phyloP scores from a whole-genome alignment of 2,888 invertebrate genomes.

The Theretra japonica region DNA sequence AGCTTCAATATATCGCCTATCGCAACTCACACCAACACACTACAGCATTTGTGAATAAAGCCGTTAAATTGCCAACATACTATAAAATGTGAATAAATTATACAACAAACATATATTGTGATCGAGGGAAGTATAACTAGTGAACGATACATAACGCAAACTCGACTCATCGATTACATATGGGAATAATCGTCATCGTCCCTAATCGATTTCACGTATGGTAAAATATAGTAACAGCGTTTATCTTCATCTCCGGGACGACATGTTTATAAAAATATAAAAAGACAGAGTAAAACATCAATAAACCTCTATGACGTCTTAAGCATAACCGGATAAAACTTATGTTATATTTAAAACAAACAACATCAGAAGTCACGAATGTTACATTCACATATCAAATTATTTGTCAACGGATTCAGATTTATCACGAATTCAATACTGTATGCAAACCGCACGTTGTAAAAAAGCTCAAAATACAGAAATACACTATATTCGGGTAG shows the following conservation, averaged over 20 bases:
- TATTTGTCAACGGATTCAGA: conserved; percentile 23
- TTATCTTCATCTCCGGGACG: conserved; percentile 26
- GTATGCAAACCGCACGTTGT: conserved; percentile 42
- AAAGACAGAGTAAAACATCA: conserved; percentile 27
- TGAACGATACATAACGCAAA: conserved; percentile 14
- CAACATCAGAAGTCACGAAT: conserved; percentile 68
- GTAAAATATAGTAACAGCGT: conserved; percentile 8
- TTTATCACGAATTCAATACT: conserved; percentile 62
- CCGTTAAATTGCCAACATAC: conserved; percentile 70
- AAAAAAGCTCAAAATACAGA: conserved; percentile 41
- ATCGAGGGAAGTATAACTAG: conserved; percentile 15
- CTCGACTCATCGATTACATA: conserved; percentile 1
- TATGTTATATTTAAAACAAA: conserved; percentile 40
- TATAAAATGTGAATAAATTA: conserved; percentile 61
- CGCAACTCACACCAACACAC: conserved; percentile 65
- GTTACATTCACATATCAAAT: conserved; percentile 53
- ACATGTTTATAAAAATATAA: conserved; percentile 26
- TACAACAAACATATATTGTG: conserved; percentile 17
- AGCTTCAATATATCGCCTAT: conserved; percentile 66
- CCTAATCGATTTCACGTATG: conserved; percentile 18
- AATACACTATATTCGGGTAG: conserved; percentile 46
- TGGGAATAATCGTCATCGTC: conserved; percentile 14
- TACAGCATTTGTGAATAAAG: conserved; percentile 79
- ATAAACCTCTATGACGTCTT: conserved; percentile 27
- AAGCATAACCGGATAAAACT: conserved; percentile 24